Evolutionary conservation across 2,888 invertebrate species (phyloP).

Genomic region (Lithosia quadra): DNA sequence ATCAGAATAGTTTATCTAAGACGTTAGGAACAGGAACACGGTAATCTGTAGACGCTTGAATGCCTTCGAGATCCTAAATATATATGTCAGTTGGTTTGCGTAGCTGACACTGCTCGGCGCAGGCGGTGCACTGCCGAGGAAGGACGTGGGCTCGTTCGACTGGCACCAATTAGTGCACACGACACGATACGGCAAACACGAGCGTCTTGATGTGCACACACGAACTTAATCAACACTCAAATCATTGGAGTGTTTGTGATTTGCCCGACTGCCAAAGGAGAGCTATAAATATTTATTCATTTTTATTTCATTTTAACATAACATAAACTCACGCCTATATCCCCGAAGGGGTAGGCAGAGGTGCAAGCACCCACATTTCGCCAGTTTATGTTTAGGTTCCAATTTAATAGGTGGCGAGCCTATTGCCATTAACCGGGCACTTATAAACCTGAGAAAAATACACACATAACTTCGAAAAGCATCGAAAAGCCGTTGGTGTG

Average conservation of each 20-base stretch:
- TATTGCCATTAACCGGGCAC: no score
- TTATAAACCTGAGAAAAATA: no score
- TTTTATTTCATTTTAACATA: no score
- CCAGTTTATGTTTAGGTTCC: no score
- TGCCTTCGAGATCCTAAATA: not conserved
- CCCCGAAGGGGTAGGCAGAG: no score
- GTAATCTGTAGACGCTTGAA: slow-evolving; percentile 2
- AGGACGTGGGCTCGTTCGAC: not conserved
- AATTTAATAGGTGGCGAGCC: no score
- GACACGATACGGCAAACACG: not conserved
- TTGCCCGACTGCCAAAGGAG: not conserved
- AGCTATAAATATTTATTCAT: no score
- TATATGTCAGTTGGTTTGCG: not conserved
- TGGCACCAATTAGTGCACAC: slow-evolving; percentile 10
- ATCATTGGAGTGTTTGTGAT: not conserved
- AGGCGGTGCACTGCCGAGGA: not conserved
- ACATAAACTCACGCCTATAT: no score
- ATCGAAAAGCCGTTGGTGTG: no score
- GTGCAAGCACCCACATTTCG: no score
- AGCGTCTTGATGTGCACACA: not conserved
- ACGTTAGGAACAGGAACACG: not conserved
- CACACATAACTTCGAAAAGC: no score
- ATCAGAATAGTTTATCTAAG: not conserved
- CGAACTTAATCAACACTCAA: not conserved
- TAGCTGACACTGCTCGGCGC: not conserved